Percentiles rank a stretch among this genome's conserved stretches.
Conservation (phyloP, 2,113 vertebrate species). For the Mesembrinibis cayennensis region DNA sequence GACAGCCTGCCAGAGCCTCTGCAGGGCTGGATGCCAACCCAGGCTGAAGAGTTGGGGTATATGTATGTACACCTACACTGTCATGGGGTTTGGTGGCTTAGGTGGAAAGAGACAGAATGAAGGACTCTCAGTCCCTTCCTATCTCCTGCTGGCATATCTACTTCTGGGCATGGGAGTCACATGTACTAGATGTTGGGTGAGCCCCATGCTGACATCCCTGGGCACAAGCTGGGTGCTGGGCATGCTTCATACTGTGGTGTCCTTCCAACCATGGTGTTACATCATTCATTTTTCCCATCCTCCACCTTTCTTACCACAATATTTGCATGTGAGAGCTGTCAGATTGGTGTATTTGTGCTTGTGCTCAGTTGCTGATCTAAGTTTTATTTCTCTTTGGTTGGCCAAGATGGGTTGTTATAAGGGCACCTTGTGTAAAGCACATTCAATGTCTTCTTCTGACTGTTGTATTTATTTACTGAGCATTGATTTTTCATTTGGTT, state of each 20-base stretch:
- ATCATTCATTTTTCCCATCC: not conserved
- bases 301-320: not conserved
- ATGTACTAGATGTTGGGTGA: not conserved
- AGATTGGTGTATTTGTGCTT: not conserved
- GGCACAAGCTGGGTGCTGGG: not conserved
- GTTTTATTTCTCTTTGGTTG: not conserved
- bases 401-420: not conserved
- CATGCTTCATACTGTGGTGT: not conserved
- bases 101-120: not conserved
- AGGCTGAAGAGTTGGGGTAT: not conserved
- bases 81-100: not conserved
- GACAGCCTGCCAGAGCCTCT: not conserved
- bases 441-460: not conserved
- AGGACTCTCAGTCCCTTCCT: not conserved
- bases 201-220: not conserved
- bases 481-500: not conserved
- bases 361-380: not conserved
- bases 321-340: not conserved
- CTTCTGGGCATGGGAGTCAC: not conserved
- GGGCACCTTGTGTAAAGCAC: not conserved
- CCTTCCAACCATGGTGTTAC: not conserved
- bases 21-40: not conserved
- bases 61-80: fast-evolving
- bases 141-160: fast-evolving
- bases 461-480: not conserved